Percentiles rank a stretch among this genome's conserved stretches.
These are phyloP conservation scores for Gari tellinella DNA, from an alignment of 2,888 invertebrate genomes.

Conservation along the genomic window DNA sequence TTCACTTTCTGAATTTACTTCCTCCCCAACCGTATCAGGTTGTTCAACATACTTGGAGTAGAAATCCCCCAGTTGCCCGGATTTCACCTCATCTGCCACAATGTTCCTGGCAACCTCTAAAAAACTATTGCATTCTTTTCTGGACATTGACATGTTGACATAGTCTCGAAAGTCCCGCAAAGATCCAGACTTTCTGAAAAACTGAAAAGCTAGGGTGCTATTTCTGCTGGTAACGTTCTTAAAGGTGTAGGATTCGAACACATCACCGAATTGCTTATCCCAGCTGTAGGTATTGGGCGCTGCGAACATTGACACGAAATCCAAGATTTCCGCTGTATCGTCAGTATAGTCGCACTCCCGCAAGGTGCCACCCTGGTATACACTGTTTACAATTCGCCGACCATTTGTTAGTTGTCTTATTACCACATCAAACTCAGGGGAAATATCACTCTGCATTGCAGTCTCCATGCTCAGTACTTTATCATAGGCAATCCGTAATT, in stretches of 20 bases:
- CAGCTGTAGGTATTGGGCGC: not conserved
- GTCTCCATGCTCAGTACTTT: constrained; percentile 66
- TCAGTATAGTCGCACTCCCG: constrained; percentile 70
- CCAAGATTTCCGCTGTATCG: constrained; percentile 56
- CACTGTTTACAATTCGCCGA: constrained; percentile 65
- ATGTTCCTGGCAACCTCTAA: constrained; percentile 21
- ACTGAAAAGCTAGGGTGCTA: constrained; percentile 20
- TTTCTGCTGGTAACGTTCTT: constrained; percentile 23
- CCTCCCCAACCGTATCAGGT: constrained; percentile 4
- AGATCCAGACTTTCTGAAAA: constrained; percentile 10
- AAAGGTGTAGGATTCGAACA: constrained; percentile 29
- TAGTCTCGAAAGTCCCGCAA: constrained; percentile 32
- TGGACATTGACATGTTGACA: constrained; percentile 20
- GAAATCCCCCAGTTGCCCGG: constrained; percentile 11
- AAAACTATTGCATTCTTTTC: constrained; percentile 44
- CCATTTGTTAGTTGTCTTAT: constrained; percentile 71
- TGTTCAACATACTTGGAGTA: constrained; percentile 31
- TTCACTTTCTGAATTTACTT: too few relatives aligned
- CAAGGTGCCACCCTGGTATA: constrained; percentile 65
- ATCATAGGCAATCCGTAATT: constrained; percentile 67
- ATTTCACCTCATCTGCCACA: constrained; percentile 30
- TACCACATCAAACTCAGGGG: constrained; percentile 54
- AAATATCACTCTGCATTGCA: constrained; percentile 40
- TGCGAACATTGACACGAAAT: constrained; percentile 64
- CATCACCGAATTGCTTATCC: constrained; percentile 41